Conservation (phyloP, 2,888 invertebrate genomes). For the Eristalis arbustorum region DNA sequence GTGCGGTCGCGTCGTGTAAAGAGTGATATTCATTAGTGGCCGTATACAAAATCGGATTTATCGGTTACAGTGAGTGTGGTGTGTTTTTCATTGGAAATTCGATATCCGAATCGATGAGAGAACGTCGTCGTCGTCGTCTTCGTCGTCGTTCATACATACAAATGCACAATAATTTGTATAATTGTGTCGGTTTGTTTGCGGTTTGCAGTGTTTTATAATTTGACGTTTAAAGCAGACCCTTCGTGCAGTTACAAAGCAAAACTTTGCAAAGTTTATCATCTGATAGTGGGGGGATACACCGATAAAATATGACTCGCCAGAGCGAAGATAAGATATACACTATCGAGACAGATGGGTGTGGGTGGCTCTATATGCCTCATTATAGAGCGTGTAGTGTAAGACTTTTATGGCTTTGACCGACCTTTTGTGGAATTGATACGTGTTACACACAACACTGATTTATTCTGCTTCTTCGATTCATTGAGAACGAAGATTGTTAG, state of each 20-base stretch:
- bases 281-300: not conserved
- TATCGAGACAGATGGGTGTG: constrained; percentile 31
- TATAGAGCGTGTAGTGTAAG: constrained; percentile 17
- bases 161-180: not conserved
- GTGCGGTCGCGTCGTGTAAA: constrained; percentile 25
- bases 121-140: constrained; percentile 13
- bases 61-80: constrained; percentile 38
- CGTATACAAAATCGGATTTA: constrained; percentile 48
- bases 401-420: constrained; percentile 32
- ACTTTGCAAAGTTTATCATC: not conserved
- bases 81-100: constrained; percentile 54
- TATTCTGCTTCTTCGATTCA: constrained; percentile 11
- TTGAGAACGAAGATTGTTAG: constrained; percentile 20
- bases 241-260: not conserved
- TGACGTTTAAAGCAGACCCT: constrained; percentile 9
- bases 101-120: constrained; percentile 58
- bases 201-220: constrained; percentile 41
- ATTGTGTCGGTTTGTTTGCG: constrained; percentile 2
- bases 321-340: constrained; percentile 34
- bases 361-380: constrained; percentile 48
- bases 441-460: constrained; percentile 13
- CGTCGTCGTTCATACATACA: not conserved
- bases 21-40: constrained; percentile 24
- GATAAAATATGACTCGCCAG: constrained; percentile 18
- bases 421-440: constrained; percentile 45